These are phyloP conservation scores for Dufourea novaeangliae DNA, from an alignment of 1,140 invertebrate genomes.

Conservation along the genomic window DNA sequence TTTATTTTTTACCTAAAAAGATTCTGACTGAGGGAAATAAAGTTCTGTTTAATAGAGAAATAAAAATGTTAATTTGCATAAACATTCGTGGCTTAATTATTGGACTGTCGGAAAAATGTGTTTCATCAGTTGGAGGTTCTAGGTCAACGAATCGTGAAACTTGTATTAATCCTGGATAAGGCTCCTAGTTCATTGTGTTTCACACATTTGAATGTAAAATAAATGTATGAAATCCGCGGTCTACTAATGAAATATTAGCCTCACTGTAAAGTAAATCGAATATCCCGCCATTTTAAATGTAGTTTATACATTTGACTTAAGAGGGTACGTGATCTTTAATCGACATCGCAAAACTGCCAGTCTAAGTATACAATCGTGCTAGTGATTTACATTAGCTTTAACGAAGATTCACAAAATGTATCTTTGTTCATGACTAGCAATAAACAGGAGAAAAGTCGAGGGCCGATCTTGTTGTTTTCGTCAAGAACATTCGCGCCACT, in stretches of 20 bases:
- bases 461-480: slow-evolving; percentile 5
- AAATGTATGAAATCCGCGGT: too few species aligned
- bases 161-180: too few species aligned
- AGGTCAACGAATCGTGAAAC: too few species aligned
- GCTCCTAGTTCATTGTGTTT: too few species aligned
- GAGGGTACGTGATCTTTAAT: slow-evolving; percentile 38
- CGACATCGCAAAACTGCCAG: slow-evolving; percentile 5
- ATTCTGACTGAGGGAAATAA: neutral
- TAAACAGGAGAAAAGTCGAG: slow-evolving; percentile 33
- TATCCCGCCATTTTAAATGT: slow-evolving; percentile 36
- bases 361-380: slow-evolving; percentile 14
- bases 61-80: neutral
- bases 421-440: slow-evolving; percentile 50
- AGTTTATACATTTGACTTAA: slow-evolving; percentile 24
- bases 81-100: neutral
- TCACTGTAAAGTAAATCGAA: neutral
- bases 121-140: too few species aligned
- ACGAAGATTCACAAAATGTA: slow-evolving; percentile 45
- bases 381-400: slow-evolving; percentile 32
- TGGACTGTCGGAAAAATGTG: too few species aligned
- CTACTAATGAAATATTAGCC: neutral
- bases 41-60: neutral
- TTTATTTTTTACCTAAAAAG: neutral
- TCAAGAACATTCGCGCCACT: neutral
- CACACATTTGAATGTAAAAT: too few species aligned